Conservation (phyloP, 2,888 invertebrate species). For the Listrodromus nycthemerus region DNA sequence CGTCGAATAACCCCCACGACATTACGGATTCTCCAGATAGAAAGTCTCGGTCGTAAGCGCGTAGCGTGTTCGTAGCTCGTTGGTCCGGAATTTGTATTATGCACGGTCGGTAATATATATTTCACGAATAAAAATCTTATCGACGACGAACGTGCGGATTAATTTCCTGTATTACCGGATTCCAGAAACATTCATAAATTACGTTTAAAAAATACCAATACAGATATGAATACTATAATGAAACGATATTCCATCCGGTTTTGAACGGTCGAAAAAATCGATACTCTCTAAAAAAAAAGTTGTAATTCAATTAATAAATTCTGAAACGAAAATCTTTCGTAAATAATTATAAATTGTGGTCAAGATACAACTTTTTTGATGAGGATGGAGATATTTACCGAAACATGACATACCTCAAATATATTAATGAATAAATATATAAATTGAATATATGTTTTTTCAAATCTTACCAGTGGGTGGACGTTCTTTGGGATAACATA, state of each 20-base stretch:
- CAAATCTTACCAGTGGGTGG: slow-evolving; percentile 90
- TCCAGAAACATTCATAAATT: too few species aligned
- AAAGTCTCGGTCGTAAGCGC: slow-evolving; percentile 72
- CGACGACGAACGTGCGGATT: neutral
- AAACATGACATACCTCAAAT: too few species aligned
- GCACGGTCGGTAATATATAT: slow-evolving; percentile 43
- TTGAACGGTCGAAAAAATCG: too few species aligned
- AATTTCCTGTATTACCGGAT: neutral
- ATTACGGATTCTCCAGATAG: slow-evolving; percentile 74
- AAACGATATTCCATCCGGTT: too few species aligned
- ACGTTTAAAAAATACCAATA: neutral
- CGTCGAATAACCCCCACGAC: slow-evolving; percentile 71
- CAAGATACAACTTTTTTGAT: too few species aligned
- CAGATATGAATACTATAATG: too few species aligned
- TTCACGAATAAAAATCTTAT: neutral
- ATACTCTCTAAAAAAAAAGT: too few species aligned
- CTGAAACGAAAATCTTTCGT: too few species aligned
- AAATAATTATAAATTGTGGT: too few species aligned
- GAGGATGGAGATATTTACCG: too few species aligned
- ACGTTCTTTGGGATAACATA: slow-evolving; percentile 96
- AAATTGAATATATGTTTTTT: slow-evolving; percentile 21
- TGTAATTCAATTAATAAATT: too few species aligned
- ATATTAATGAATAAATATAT: neutral
- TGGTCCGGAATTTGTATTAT: slow-evolving; percentile 49
- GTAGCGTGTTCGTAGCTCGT: slow-evolving; percentile 27